phyloP scores from a whole-genome alignment of 2,797 vertebrate genomes.

The Margarornis squamiger region DNA sequence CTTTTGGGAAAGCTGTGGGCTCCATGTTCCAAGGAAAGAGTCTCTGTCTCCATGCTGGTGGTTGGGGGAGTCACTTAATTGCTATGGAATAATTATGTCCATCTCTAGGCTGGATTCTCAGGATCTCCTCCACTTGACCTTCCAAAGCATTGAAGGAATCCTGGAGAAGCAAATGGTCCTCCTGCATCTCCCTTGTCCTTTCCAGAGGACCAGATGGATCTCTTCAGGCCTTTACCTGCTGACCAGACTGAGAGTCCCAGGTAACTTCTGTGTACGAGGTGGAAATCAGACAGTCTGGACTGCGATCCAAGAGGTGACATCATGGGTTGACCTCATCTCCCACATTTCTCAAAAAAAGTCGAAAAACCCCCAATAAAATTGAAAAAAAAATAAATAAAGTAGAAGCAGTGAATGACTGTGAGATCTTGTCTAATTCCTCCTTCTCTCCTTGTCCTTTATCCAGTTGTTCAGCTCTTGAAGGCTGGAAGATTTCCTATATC shows the following conservation, averaged over 20 bases:
- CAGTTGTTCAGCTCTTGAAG: not conserved
- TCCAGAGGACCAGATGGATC: not conserved
- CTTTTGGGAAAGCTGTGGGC: not conserved
- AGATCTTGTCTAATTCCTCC: not conserved
- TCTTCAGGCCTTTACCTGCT: not conserved
- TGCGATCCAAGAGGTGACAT: not conserved
- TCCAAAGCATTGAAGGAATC: not conserved
- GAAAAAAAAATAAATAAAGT: not conserved
- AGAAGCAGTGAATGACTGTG: fast-evolving
- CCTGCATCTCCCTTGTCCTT: not conserved
- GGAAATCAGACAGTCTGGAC: not conserved
- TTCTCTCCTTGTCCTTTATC: not conserved
- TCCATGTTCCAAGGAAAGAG: fast-evolving
- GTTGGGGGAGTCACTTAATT: not conserved
- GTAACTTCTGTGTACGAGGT: fast-evolving
- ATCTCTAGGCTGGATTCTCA: not conserved
- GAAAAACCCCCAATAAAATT: not conserved
- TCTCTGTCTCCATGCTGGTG: fast-evolving
- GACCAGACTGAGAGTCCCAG: not conserved
- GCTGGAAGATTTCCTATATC: not conserved
- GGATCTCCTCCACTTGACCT: fast-evolving
- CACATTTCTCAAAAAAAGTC: not conserved
- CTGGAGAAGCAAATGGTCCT: not conserved
- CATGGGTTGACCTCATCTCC: not conserved
- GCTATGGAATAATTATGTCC: not conserved